These are phyloP conservation scores for Pavo muticus DNA, from an alignment of 2,113 vertebrate species.

Conservation along the genomic window DNA sequence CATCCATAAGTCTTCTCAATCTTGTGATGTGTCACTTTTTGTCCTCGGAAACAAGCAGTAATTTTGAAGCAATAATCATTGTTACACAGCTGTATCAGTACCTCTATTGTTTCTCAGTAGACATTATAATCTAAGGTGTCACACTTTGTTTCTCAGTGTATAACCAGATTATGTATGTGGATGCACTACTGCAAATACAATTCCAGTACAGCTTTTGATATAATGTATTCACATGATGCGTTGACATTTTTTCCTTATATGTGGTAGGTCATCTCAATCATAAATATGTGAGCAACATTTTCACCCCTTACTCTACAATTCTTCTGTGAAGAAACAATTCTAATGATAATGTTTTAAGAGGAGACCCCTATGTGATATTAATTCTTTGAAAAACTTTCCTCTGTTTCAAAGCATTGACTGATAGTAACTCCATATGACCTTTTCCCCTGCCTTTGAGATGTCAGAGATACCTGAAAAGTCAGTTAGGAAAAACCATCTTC, in stretches of 20 bases:
- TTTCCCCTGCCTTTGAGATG: neutral
- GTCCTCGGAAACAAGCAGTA: neutral
- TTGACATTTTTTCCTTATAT: neutral
- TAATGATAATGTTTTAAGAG: neutral
- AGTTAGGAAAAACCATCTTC: neutral
- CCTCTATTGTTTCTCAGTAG: neutral
- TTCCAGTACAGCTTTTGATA: neutral
- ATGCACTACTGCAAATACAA: neutral
- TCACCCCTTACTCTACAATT: neutral
- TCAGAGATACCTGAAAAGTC: neutral
- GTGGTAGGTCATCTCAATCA: neutral
- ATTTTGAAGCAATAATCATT: neutral
- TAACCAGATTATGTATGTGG: neutral
- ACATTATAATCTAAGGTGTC: fast-evolving
- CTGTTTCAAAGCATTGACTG: neutral
- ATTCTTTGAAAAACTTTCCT: neutral
- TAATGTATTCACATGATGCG: fast-evolving
- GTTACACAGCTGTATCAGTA: neutral
- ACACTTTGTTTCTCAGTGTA: neutral
- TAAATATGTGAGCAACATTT: neutral
- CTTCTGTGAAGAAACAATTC: constrained; percentile 1
- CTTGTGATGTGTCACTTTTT: neutral
- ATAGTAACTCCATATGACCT: neutral
- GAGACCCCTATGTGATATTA: neutral
- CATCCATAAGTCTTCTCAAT: neutral